Conservation (phyloP, 2,888 invertebrate genomes). For the Pediacus dermestoides region DNA sequence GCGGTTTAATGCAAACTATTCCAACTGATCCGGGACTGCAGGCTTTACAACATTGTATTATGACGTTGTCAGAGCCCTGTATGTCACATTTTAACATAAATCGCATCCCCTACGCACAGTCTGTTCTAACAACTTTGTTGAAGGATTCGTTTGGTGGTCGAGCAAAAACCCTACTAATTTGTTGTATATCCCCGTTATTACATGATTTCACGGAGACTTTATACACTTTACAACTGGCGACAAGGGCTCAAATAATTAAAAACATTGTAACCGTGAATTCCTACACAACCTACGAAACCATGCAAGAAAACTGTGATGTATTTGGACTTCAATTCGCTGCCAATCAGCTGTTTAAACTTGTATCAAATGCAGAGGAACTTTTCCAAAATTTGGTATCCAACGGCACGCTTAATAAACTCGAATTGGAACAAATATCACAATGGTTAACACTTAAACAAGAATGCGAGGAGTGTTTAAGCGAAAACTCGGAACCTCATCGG, state of each 20-base stretch:
- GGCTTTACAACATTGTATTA: constrained; percentile 65
- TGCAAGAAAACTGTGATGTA: constrained; percentile 47
- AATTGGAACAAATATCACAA: constrained; percentile 73
- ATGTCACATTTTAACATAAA: constrained; percentile 31
- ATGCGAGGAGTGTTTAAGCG: constrained; percentile 76
- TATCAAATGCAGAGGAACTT: constrained; percentile 80
- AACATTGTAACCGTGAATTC: constrained; percentile 71
- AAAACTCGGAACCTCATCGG: constrained; percentile 52
- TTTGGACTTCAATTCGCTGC: constrained; percentile 81
- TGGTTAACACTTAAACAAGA: constrained; percentile 85
- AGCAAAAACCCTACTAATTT: constrained; percentile 68
- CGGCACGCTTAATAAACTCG: constrained; percentile 66
- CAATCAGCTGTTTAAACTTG: constrained; percentile 76
- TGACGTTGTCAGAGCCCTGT: constrained; percentile 53
- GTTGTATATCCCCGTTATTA: constrained; percentile 69
- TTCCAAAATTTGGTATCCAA: constrained; percentile 71
- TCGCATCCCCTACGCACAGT: constrained; percentile 57
- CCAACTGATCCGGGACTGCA: constrained; percentile 62
- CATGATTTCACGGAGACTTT: constrained; percentile 66
- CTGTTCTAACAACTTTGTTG: constrained; percentile 64
- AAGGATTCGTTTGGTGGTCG: constrained; percentile 74
- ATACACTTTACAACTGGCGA: constrained; percentile 64
- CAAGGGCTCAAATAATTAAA: constrained; percentile 64
- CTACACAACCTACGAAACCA: constrained; percentile 45
- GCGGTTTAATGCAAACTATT: constrained; percentile 51